Evolutionary conservation across 2,113 vertebrate genomes (phyloP).

Genomic region (Puma concolor): DNA sequence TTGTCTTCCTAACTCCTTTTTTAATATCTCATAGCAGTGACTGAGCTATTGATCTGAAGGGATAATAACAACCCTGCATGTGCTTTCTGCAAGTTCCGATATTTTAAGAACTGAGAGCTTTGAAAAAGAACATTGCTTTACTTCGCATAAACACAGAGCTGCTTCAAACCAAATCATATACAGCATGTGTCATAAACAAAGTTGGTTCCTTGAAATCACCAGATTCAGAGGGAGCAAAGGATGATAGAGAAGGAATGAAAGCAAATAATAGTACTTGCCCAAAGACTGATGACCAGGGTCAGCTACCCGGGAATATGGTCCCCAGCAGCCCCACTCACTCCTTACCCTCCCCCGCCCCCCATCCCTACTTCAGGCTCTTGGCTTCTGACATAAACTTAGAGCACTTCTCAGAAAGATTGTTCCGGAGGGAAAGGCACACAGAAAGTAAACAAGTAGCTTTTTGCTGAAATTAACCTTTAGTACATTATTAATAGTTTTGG

Average conservation of each 20-base stretch:
- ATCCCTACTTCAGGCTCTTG: constrained; percentile 12
- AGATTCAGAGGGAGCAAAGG: constrained; percentile 43
- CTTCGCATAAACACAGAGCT: constrained; percentile 32
- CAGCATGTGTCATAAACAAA: constrained; percentile 3
- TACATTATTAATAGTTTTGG: constrained; percentile 27
- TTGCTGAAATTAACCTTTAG: constrained; percentile 7
- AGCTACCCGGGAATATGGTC: not conserved
- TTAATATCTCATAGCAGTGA: constrained; percentile 25
- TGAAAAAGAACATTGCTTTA: constrained; percentile 57
- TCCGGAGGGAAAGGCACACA: not conserved
- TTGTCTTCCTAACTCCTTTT: constrained; percentile 37
- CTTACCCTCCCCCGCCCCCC: not conserved
- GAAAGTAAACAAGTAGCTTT: constrained; percentile 12
- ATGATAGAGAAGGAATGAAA: constrained; percentile 6
- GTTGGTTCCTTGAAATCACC: constrained; percentile 52
- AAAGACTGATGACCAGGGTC: not conserved
- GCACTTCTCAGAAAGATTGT: constrained; percentile 21
- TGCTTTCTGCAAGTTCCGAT: constrained; percentile 49
- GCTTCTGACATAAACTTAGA: not conserved
- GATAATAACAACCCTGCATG: not conserved
- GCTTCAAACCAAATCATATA: constrained; percentile 33
- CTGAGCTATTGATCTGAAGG: constrained; percentile 43
- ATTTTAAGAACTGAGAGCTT: constrained; percentile 60
- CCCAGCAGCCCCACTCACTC: not conserved
- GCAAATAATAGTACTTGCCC: constrained; percentile 25